These are phyloP conservation scores for Petrocephalus microphthalmus DNA, from an alignment of 2,113 vertebrate genomes.

Conservation along the genomic window DNA sequence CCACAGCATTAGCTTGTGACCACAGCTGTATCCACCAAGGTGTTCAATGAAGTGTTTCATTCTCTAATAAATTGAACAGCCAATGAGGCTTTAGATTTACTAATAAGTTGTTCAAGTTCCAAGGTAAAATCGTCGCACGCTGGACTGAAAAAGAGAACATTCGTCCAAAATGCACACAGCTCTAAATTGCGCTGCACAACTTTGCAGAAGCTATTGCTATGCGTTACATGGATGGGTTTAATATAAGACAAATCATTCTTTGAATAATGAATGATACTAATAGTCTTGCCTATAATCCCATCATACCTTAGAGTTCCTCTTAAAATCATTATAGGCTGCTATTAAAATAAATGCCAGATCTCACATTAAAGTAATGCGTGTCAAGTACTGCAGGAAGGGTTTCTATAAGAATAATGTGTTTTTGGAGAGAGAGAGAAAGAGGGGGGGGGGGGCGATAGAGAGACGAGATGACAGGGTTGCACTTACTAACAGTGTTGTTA, in stretches of 20 bases:
- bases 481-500: neutral
- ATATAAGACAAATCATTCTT: neutral
- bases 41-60: neutral
- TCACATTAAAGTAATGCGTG: constrained; percentile 14
- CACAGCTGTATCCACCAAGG: neutral
- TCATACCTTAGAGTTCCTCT: constrained; percentile 9
- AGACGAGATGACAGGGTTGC: neutral
- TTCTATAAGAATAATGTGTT: neutral
- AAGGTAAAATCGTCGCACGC: neutral
- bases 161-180: neutral
- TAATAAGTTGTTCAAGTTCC: neutral
- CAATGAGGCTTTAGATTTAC: neutral
- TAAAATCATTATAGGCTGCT: neutral
- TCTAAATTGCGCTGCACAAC: neutral
- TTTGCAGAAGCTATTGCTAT: neutral
- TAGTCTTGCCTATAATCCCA: neutral
- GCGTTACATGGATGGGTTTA: neutral
- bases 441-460: neutral
- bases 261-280: neutral
- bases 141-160: neutral
- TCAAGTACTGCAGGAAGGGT: neutral
- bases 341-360: constrained; percentile 20
- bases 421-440: neutral
- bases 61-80: neutral
- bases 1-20: neutral